Conservation (phyloP, 2,113 vertebrate genomes). For the Tenebrosternarchus preto region DNA sequence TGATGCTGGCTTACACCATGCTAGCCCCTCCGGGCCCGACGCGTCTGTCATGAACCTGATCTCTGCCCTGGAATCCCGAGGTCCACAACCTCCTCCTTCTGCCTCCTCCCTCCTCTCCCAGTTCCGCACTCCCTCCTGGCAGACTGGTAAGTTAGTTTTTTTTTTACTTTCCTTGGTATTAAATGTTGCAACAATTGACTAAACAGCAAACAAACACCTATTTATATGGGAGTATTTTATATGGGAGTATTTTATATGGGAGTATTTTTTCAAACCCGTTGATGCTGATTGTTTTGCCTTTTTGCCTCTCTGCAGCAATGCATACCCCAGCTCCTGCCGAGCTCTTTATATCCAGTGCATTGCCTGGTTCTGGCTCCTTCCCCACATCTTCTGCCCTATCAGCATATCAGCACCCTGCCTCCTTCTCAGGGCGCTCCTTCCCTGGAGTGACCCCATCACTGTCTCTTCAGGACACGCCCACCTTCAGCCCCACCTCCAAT, state of each 20-base stretch:
- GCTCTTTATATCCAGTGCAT: conserved; percentile 88
- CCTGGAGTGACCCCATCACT: conserved; percentile 80
- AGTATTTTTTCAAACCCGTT: conserved; percentile 32
- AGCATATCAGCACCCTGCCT: conserved; percentile 89
- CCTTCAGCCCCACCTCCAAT: conserved; percentile 84
- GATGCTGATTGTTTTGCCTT: conserved; percentile 37
- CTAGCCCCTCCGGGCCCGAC: conserved; percentile 81
- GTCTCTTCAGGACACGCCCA: conserved; percentile 83
- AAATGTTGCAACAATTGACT: not conserved
- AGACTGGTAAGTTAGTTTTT: conserved; percentile 78
- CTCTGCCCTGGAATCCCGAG: conserved; percentile 88
- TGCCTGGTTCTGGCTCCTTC: conserved; percentile 85
- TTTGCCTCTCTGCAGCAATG: conserved; percentile 78
- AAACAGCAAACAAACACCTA: not conserved
- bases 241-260: not conserved
- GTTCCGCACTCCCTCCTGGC: conserved; percentile 90
- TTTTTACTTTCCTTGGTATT: not conserved
- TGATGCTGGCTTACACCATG: conserved; percentile 85
- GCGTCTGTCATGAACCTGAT: conserved; percentile 92
- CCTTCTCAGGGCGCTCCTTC: conserved; percentile 87
- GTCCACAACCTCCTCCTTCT: conserved; percentile 83
- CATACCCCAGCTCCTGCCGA: conserved; percentile 87
- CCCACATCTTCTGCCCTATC: conserved; percentile 86
- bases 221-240: not conserved
- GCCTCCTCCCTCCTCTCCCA: conserved; percentile 90